These are phyloP conservation scores for Zaprionus nigranus DNA, from an alignment of 1,140 invertebrate species.

Conservation along the genomic window DNA sequence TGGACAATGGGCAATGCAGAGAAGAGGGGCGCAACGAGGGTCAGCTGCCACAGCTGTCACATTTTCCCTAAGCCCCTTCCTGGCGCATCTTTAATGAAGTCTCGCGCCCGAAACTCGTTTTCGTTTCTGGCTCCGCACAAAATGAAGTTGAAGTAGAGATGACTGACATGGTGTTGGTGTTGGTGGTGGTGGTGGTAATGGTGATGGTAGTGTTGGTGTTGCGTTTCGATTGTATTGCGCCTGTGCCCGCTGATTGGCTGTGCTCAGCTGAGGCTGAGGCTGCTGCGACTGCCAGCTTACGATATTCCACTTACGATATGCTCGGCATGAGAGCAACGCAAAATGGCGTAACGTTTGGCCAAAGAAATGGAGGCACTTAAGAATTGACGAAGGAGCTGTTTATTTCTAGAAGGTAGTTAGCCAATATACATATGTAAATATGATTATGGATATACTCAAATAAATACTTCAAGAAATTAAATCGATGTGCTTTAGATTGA, in stretches of 20 bases:
- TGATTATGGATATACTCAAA: no score
- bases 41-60: conserved; percentile 79
- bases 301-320: conserved; percentile 48
- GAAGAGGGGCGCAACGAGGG: conserved; percentile 42
- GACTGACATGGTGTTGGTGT: neutral
- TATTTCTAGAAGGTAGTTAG: no score
- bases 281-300: conserved; percentile 31
- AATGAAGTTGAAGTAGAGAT: conserved; percentile 50
- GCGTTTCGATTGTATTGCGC: neutral
- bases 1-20: conserved; percentile 18
- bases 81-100: conserved; percentile 46
- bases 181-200: neutral
- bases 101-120: conserved; percentile 42
- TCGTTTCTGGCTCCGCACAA: conserved; percentile 24
- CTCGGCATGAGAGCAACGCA: conserved; percentile 6
- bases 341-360: conserved; percentile 45
- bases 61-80: conserved; percentile 60
- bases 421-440: no score
- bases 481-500: no score
- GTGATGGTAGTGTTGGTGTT: conserved; percentile 3
- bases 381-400: no score
- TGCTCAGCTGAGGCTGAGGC: neutral
- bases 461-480: no score
- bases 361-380: conserved; percentile 7
- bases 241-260: conserved; percentile 45